Evolutionary conservation across 2,797 vertebrate species (phyloP), one percentile per base, ranked within the genome.

Genomic region (Mico argentatus): DNA sequence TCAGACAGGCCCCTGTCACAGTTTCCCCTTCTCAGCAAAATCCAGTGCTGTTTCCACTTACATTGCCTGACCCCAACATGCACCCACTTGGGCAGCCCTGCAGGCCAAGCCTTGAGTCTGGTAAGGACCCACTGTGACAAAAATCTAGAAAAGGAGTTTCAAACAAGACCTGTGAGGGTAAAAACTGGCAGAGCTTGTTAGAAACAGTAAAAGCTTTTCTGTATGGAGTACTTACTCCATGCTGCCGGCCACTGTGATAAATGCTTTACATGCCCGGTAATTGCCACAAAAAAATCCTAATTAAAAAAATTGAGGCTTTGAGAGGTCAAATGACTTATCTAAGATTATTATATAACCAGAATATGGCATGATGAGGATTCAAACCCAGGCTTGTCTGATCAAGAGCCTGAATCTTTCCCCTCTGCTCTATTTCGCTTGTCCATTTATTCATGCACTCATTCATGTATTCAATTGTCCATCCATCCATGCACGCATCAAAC

Each of bases 21-120:
- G n/a, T 92, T 96, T 90, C 90, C 55, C 27, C 82, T 88, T 75
- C 84, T 96, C 59, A 55, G 77, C 61, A 90, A 80, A 94, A 20
- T 46, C 39, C 36, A 7, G 22, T 19, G 73, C 44, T 26, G 7
- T 24, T 57, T 24, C 39, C 46, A 41, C 24, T 83, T 90, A 46
- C 52, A 85, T 33, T 76, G 64, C n/a, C 52, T 79, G 76, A 64
- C 57, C 77, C 27, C 39, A 70, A 20, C 36, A 86, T 92, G 27
- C 15, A 87, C 72, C 83, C 73, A 10, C 4, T 7, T 39, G 59
- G n/a, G 12, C 67, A 48, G 44, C 19, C 52, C 22, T 80, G 52
- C 50, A 50, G 55, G 41, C 64, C 10, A 67, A 94, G 27, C 44
- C 46, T 14, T 17, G 57, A 96, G n/a, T 67, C 87, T 88, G 64